Conservation (phyloP, 2,113 vertebrate genomes). For the Pygoscelis adeliae region DNA sequence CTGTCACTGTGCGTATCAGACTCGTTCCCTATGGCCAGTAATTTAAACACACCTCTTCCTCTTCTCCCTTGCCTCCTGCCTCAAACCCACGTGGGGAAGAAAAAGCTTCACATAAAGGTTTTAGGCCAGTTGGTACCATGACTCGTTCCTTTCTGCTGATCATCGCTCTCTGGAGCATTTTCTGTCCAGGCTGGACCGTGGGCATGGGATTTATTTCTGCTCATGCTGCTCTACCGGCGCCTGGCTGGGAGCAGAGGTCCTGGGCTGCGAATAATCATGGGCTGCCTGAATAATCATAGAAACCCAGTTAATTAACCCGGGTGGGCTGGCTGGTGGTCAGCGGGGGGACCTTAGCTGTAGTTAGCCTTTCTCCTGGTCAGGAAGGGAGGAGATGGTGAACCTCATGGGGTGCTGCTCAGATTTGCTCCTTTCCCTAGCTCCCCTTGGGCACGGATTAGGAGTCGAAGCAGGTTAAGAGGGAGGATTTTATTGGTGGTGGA, state of each 20-base stretch:
- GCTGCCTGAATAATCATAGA: not conserved
- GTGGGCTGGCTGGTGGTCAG: not conserved
- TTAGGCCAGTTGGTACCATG: not conserved
- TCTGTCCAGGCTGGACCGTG: not conserved
- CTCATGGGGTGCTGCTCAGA: not conserved
- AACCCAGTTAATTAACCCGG: not conserved
- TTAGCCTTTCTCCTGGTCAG: not conserved
- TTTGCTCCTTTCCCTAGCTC: rapidly evolving
- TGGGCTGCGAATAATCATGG: not conserved
- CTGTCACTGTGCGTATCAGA: not conserved
- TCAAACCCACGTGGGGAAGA: not conserved
- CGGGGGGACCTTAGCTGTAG: too few species aligned
- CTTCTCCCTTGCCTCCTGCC: not conserved
- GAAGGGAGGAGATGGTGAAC: not conserved
- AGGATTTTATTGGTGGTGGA: not conserved
- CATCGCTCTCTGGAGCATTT: not conserved
- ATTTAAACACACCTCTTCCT: not conserved
- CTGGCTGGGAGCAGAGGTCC: not conserved
- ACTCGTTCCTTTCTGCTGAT: not conserved
- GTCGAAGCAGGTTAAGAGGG: not conserved
- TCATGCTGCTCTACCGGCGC: rapidly evolving
- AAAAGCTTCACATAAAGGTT: not conserved
- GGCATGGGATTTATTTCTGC: not conserved
- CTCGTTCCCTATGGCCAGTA: not conserved
- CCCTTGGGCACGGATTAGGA: not conserved